Evolutionary conservation across 2,797 vertebrate genomes (phyloP).

Genomic region (Selene dorsalis): DNA sequence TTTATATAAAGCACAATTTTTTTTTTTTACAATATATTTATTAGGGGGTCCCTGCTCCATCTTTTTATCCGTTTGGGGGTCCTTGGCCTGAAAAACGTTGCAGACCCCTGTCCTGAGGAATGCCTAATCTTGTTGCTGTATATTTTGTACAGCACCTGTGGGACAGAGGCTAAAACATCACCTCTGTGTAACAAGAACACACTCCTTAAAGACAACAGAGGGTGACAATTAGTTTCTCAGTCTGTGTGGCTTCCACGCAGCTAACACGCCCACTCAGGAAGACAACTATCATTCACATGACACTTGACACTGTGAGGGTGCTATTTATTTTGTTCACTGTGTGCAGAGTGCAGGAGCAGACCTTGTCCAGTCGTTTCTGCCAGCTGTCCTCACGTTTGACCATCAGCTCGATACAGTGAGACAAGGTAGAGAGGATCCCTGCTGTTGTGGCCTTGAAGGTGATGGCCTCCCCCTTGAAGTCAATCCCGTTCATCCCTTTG

Average conservation of each 20-base stretch:
- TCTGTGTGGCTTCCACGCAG: not conserved
- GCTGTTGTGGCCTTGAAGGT: slow-evolving; percentile 98
- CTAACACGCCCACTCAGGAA: slow-evolving; percentile 19
- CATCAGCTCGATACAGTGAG: slow-evolving; percentile 98
- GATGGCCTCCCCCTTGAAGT: slow-evolving; percentile 99
- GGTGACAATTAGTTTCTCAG: not conserved
- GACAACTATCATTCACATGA: slow-evolving; percentile 4
- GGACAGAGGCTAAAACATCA: not conserved
- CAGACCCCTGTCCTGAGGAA: no score
- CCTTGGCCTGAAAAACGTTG: no score
- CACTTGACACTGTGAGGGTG: not conserved
- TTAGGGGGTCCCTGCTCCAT: no score
- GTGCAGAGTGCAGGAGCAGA: slow-evolving; percentile 67
- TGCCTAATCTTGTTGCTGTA: not conserved
- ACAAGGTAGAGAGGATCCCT: slow-evolving; percentile 95
- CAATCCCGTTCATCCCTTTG: slow-evolving; percentile 93
- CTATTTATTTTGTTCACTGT: not conserved
- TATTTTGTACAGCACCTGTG: not conserved
- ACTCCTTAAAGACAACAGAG: not conserved
- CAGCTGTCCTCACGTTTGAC: slow-evolving; percentile 97
- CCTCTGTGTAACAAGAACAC: not conserved
- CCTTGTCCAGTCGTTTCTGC: slow-evolving; percentile 97
- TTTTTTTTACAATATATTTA: no score
- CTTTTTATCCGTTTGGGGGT: no score
- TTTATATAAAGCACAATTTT: no score